A percentile compares a stretch with the other conserved stretches of the same genome.
phyloP scores from a whole-genome alignment of 2,888 invertebrate species.

The Heteromyza rotundicornis region DNA sequence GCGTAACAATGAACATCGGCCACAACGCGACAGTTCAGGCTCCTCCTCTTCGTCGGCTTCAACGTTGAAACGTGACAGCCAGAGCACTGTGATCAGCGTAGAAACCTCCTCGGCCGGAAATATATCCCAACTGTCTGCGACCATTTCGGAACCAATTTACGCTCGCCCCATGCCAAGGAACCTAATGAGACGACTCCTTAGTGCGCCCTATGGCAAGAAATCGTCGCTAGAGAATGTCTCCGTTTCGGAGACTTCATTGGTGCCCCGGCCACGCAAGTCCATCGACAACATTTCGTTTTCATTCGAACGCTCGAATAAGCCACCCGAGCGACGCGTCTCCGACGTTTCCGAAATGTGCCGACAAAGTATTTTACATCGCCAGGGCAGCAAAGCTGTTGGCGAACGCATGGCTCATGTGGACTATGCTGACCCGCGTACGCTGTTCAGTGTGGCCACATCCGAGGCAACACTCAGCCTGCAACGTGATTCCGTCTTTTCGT shows the following conservation, averaged over 20 bases:
- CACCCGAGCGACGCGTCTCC: slow-evolving; percentile 58
- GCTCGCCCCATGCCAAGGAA: slow-evolving; percentile 51
- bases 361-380: slow-evolving; percentile 69
- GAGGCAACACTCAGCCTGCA: slow-evolving; percentile 49
- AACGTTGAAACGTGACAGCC: slow-evolving; percentile 50
- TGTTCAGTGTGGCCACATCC: slow-evolving; percentile 61
- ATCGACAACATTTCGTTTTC: slow-evolving; percentile 48
- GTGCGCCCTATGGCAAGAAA: slow-evolving; percentile 32
- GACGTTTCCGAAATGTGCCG: slow-evolving; percentile 60
- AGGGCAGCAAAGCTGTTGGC: slow-evolving; percentile 82
- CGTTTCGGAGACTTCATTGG: slow-evolving; percentile 52
- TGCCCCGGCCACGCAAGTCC: slow-evolving; percentile 51
- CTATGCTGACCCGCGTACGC: slow-evolving; percentile 80
- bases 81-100: slow-evolving; percentile 44
- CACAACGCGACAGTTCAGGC: slow-evolving; percentile 39
- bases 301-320: slow-evolving; percentile 49
- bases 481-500: slow-evolving; percentile 60
- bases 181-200: slow-evolving; percentile 51
- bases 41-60: slow-evolving; percentile 34
- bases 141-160: slow-evolving; percentile 35
- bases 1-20: neutral
- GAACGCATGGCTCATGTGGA: slow-evolving; percentile 88
- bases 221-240: slow-evolving; percentile 42
- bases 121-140: slow-evolving; percentile 25
- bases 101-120: slow-evolving; percentile 33